phyloP scores from a whole-genome alignment of 1,140 invertebrate genomes.

The Anoplophora glabripennis region DNA sequence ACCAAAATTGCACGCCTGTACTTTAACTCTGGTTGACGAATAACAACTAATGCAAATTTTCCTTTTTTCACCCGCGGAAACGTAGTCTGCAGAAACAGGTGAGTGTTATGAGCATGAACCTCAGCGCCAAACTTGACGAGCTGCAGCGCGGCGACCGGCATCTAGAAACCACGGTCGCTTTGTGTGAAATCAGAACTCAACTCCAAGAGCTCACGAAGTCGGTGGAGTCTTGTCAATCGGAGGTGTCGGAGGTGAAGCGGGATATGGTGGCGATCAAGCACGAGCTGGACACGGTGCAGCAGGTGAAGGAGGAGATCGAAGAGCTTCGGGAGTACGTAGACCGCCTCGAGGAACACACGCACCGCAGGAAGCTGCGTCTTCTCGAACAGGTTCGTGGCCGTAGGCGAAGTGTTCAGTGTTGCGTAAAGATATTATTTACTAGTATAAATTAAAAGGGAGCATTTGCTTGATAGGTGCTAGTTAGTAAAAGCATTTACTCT shows the following conservation, averaged over 20 bases:
- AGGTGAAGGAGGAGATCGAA: conserved; percentile 91
- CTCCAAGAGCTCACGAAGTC: conserved; percentile 89
- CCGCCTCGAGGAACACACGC: conserved; percentile 82
- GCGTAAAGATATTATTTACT: too few relatives aligned
- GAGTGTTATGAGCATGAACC: conserved; percentile 93
- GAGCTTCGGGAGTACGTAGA: conserved; percentile 87
- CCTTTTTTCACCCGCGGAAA: conserved; percentile 3
- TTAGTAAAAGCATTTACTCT: too few relatives aligned
- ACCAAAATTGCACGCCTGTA: neutral
- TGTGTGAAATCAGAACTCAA: conserved; percentile 85
- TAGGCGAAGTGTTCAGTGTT: too few relatives aligned
- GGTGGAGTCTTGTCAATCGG: conserved; percentile 89
- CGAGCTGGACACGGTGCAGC: conserved; percentile 87
- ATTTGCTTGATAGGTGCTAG: too few relatives aligned
- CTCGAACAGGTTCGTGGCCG: conserved; percentile 75
- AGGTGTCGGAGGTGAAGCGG: conserved; percentile 86
- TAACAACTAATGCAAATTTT: conserved; percentile 12
- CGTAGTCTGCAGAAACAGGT: conserved; percentile 90
- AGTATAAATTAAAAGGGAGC: too few relatives aligned
- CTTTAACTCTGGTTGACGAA: neutral
- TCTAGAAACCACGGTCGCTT: conserved; percentile 83
- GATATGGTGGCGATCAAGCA: conserved; percentile 93
- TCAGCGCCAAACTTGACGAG: conserved; percentile 87
- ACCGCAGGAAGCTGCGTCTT: conserved; percentile 78
- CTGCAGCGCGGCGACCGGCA: conserved; percentile 77